Base-by-base conservation (phyloP, 2,113 vertebrate species). In the Copsychus sechellarum region DNA sequence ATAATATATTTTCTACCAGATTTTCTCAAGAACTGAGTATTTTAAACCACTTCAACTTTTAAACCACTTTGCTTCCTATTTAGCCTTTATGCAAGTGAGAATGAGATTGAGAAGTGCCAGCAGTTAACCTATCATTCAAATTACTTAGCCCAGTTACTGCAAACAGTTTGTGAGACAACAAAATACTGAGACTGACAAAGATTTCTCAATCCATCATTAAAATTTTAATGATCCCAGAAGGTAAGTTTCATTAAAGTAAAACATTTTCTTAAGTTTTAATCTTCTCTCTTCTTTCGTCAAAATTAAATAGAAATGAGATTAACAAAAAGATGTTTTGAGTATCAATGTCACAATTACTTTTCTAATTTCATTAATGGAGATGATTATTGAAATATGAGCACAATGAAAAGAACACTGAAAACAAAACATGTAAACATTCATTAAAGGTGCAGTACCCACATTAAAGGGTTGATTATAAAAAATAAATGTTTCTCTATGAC, bases 381-480 rank as follows among this genome's bases (percentile, higher is more conserved):
- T 47, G 42, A 70, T 92, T 80, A 54, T 23, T 45, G 65, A 72
- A 95, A 69, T 71, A 87, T 40, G 89, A 94, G 14, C 48, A 91
- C 54, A 91, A 83, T 54, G 34, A 94, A 95, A 86, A 94, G 81
- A 79, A 92, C 65, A 94, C 23, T n/a, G 67, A 90, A 94, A 96
- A 86, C 34, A 69, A 96, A 92, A 77, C 33, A 70, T 23, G 64
- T 33, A 66, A 71, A 40, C 11, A 66, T 90, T 96, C 92, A 97
- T 94, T 97, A 97, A 98, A 98, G 97, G 97, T 98, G 97, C 97
- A 98, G 97, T 97, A 97, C 95, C 92, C 97, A 97, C 92, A 76
- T 86, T 91, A 96, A 96, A 97, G 93, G 94, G 93, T 91, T 95
- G 91, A 86, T 61, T 94, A 65, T 70, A 92, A 88, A 93, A 33